A percentile compares a stretch with the other conserved stretches of the same genome.
These are phyloP conservation scores for Hipposideros armiger DNA, from an alignment of 2,113 vertebrate genomes.

Conservation along the genomic window DNA sequence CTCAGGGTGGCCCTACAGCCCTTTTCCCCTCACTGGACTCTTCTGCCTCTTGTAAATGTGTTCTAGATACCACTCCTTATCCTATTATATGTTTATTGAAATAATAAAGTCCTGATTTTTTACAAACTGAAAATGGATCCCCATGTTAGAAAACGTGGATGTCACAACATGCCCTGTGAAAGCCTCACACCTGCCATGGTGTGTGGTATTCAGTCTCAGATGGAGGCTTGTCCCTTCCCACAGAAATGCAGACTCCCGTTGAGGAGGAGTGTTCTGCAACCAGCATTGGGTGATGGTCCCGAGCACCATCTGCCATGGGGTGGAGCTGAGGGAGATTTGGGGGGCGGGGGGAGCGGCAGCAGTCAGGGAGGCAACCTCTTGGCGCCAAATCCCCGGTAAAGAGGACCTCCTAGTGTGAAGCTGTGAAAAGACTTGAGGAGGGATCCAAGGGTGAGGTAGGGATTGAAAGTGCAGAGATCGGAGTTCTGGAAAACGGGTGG, in stretches of 20 bases:
- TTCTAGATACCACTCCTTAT: background rate
- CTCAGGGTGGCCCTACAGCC: background rate
- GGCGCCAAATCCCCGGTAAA: background rate
- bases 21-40: background rate
- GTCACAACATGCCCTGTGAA: background rate
- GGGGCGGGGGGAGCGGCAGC: background rate
- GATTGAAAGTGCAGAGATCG: background rate
- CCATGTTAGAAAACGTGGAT: background rate
- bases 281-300: background rate
- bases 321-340: background rate
- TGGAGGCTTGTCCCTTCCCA: background rate
- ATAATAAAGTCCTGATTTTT: background rate
- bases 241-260: background rate
- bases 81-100: background rate
- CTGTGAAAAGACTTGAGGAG: background rate
- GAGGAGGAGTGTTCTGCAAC: background rate
- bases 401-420: background rate
- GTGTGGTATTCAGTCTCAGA: background rate
- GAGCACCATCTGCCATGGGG: background rate
- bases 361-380: background rate
- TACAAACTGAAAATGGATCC: background rate
- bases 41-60: background rate
- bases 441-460: background rate
- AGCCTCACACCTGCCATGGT: background rate
- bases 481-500: background rate